These are phyloP conservation scores for Passer montanus DNA, from an alignment of 2,113 vertebrate species.

Conservation along the genomic window DNA sequence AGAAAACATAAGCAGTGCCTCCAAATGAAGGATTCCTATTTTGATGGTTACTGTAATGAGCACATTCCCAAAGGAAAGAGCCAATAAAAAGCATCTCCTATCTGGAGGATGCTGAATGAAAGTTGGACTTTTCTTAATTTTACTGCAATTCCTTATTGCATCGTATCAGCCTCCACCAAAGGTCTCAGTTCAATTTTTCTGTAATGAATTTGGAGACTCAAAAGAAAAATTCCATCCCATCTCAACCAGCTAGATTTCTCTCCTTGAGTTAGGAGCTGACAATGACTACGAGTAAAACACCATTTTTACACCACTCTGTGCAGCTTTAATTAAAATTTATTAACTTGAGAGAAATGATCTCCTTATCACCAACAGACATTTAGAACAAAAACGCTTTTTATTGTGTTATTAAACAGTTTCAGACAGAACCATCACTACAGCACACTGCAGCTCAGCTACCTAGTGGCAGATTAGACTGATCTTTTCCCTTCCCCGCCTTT, in stretches of 20 bases:
- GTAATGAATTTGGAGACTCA: slow-evolving; percentile 52
- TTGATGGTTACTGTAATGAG: slow-evolving; percentile 77
- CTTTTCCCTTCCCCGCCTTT: not conserved
- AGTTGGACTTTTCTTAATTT: slow-evolving; percentile 60
- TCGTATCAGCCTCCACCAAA: slow-evolving; percentile 43
- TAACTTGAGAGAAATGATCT: slow-evolving; percentile 59
- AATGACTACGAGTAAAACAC: slow-evolving; percentile 40
- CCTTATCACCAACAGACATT: slow-evolving; percentile 44
- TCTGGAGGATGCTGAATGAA: slow-evolving; percentile 32
- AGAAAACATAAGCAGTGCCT: slow-evolving; percentile 54
- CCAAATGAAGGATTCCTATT: slow-evolving; percentile 63
- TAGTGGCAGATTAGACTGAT: slow-evolving; percentile 59
- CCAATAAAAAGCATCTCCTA: slow-evolving; percentile 61
- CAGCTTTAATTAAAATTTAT: slow-evolving; percentile 71
- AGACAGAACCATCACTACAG: slow-evolving; percentile 19
- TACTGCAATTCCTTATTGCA: slow-evolving; percentile 58
- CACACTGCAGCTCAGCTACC: slow-evolving; percentile 15
- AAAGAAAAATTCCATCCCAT: not conserved
- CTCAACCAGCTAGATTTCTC: slow-evolving; percentile 43
- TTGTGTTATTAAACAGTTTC: slow-evolving; percentile 56
- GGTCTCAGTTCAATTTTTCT: slow-evolving; percentile 54
- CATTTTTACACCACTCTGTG: slow-evolving; percentile 24
- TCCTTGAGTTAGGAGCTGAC: slow-evolving; percentile 51
- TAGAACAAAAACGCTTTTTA: slow-evolving; percentile 52
- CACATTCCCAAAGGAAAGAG: slow-evolving; percentile 59